Evolutionary conservation across 2,888 invertebrate genomes (phyloP).

Genomic region (Drosophila nr. perissopoda): DNA sequence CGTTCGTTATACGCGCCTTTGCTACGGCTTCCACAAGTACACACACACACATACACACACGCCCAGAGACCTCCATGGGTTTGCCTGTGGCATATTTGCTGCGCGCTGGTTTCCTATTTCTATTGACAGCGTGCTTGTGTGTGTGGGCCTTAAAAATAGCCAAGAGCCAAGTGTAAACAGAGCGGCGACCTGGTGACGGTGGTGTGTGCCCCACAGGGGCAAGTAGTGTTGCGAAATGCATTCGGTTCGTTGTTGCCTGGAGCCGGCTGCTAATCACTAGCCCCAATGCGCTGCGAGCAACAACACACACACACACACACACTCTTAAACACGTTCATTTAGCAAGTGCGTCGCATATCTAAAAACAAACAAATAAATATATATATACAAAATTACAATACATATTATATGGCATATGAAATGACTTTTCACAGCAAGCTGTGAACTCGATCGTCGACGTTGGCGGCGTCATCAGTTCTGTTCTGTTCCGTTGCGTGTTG

Average conservation of each 20-base stretch:
- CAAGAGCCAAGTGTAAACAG: constrained; percentile 2
- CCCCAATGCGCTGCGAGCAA: constrained; percentile 27
- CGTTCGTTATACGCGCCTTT: constrained; percentile 48
- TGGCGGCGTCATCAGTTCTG: constrained; percentile 29
- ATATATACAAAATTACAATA: constrained; percentile 18
- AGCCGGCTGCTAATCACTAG: constrained; percentile 50
- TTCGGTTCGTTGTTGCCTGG: constrained; percentile 27
- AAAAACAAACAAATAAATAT: constrained; percentile 24
- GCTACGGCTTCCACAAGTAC: constrained; percentile 59
- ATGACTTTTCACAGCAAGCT: constrained; percentile 62
- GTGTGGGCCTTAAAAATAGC: constrained; percentile 46
- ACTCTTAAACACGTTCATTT: not conserved
- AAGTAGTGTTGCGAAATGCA: constrained; percentile 35
- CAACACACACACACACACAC: not conserved
- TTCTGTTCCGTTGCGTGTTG: not conserved
- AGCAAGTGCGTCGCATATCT: constrained; percentile 51
- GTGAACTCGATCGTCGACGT: constrained; percentile 28
- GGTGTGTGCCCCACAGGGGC: constrained; percentile 12
- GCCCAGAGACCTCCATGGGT: constrained; percentile 21
- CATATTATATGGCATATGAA: constrained; percentile 24
- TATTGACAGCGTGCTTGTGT: constrained; percentile 27
- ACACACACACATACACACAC: constrained; percentile 32
- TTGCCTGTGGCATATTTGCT: constrained; percentile 32
- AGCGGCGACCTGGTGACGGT: not conserved
- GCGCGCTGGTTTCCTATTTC: constrained; percentile 26